These are phyloP conservation scores for Penaeus indicus DNA, from an alignment of 1,140 invertebrate genomes.

Conservation along the genomic window DNA sequence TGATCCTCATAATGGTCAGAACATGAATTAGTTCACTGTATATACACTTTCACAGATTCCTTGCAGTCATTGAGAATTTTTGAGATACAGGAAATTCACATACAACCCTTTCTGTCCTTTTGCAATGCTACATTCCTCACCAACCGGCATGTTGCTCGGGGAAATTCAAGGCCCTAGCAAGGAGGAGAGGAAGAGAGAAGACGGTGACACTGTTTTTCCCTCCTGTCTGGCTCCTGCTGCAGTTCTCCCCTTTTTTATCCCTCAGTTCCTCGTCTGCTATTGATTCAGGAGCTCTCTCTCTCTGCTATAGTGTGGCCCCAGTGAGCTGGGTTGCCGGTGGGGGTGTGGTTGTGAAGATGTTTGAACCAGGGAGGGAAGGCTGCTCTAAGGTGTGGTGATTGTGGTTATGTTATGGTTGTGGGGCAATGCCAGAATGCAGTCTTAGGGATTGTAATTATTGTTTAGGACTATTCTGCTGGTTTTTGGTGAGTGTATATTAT, in stretches of 20 bases:
- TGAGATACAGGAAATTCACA: too few species aligned
- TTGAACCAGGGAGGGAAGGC: background rate
- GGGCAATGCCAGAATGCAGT: background rate
- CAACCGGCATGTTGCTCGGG: background rate
- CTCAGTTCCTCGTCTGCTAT: slow-evolving; percentile 59
- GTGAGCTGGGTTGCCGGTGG: slow-evolving; percentile 5
- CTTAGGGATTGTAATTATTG: too few species aligned
- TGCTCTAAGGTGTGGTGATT: too few species aligned
- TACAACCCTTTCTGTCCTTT: background rate
- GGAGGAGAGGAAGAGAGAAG: slow-evolving; percentile 41
- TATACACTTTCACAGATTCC: too few species aligned
- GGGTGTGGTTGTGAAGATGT: slow-evolving; percentile 38
- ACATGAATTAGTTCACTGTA: too few species aligned
- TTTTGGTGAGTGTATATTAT: too few species aligned
- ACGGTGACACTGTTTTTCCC: slow-evolving; percentile 54
- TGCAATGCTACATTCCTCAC: background rate
- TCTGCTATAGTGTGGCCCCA: slow-evolving; percentile 18
- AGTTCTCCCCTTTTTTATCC: slow-evolving; percentile 57
- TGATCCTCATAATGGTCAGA: too few species aligned
- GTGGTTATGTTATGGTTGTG: background rate
- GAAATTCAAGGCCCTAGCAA: too few species aligned
- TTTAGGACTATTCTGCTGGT: too few species aligned
- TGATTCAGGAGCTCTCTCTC: slow-evolving; percentile 50
- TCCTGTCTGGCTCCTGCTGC: slow-evolving; percentile 58
- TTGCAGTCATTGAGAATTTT: too few species aligned